Evolutionary conservation across 2,113 vertebrate genomes (phyloP), one percentile per base, ranked within the genome.

Genomic region (Cebidichthys violaceus): DNA sequence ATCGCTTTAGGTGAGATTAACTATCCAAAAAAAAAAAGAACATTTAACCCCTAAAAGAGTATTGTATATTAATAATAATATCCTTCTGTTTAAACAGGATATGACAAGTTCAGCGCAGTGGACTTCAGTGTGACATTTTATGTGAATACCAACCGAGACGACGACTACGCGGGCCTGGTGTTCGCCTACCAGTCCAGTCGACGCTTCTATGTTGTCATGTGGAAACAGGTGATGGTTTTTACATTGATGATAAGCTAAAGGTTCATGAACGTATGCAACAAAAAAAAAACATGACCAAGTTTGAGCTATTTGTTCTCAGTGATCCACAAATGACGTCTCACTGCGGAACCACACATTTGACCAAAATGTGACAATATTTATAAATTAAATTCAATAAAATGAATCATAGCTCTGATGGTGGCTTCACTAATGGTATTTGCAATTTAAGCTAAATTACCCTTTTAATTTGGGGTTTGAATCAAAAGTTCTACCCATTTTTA

Each of bases 111-210:
- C 87, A 97, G 88, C 29, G 95, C 98, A 0, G 97, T 99, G 27
- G 98, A 99, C 95, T 99, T 99, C 95, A 99, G 98, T 0, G 97
- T 97, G 61, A 99, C 98, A 0, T 98, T 99, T 88, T 99, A 99
- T 0, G 98, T 99, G 60, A 99, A 99, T 81, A 99, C 98, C 0
- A 96, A 99, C 83, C 95, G 97, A 0, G 98, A 99, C 2, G 98
- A 99, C 2, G 98, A 99, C 92, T 99, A 99, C 0, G 98, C 97
- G 0, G 98, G 98, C 59, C 97, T 99, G 33, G 98, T 99, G 75
- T 99, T 99, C 18, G 96, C 96, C 85, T 99, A 98, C 89, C 98
- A 99, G 92, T 99, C 98, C 62, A 99, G 97, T 89, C 96, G 96
- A 35, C 96, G 97, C 10, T 99, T 99, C 90, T 99, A 99, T 0